Conservation (phyloP, 2,888 invertebrate genomes). For the Oligia fasciuncula region DNA sequence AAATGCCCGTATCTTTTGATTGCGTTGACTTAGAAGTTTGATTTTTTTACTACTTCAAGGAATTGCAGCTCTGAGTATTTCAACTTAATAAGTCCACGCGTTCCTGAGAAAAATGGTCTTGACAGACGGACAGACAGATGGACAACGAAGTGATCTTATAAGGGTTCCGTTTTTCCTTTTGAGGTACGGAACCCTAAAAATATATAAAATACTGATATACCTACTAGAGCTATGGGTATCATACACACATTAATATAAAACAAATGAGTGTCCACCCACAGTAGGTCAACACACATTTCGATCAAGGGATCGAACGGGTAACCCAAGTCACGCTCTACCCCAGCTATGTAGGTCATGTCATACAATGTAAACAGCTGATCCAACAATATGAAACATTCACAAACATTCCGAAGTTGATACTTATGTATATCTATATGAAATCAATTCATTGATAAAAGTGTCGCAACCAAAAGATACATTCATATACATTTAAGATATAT, state of each 20-base stretch:
- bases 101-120: too few relatives aligned
- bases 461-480: constrained; percentile 29
- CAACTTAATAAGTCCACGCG: too few relatives aligned
- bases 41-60: too few relatives aligned
- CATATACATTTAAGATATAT: too few relatives aligned
- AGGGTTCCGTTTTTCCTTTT: too few relatives aligned
- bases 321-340: constrained; percentile 35
- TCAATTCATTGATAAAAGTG: constrained; percentile 40
- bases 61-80: too few relatives aligned
- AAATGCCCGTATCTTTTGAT: too few relatives aligned
- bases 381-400: constrained; percentile 15
- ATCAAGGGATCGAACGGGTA: constrained; percentile 13
- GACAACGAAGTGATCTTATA: too few relatives aligned
- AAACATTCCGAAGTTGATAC: constrained; percentile 14
- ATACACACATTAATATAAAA: not conserved
- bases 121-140: too few relatives aligned
- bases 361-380: constrained; percentile 38
- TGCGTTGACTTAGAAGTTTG: too few relatives aligned
- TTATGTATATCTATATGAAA: not conserved
- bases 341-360: constrained; percentile 43
- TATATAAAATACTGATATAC: not conserved
- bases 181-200: too few relatives aligned
- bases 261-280: constrained; percentile 8
- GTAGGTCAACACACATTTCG: constrained; percentile 21
- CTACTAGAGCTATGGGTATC: not conserved